Base-by-base conservation (phyloP, 2,888 invertebrate genomes). In the Nomada ferruginata region DNA sequence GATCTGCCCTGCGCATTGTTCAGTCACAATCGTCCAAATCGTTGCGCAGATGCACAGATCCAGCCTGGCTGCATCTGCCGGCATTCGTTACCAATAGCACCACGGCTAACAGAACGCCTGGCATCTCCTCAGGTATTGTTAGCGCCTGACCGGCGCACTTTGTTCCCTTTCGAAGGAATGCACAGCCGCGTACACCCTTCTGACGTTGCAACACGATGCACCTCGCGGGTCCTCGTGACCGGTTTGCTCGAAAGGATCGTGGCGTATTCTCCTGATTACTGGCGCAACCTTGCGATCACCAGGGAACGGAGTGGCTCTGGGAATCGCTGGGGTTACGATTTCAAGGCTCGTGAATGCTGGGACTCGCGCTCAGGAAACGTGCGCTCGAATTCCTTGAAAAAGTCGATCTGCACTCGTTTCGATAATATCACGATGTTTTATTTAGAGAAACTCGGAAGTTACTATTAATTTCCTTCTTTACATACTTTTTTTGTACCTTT, bases 91-190 rank as follows among this genome's bases (percentile, higher is more conserved):
- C 76, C 73, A 78, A 81, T 81, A 69, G 61, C 60, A 76, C 64
- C 76, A 68, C 64, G 69, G 76, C 69, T 85, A 85, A 87, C 85
- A 86, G 81, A 87, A 87, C 80, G 87, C 76, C 76, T 75, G 79
- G 85, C 55, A 75, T 87, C 71, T 74, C 75, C 71, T 61, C 76
- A 76, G 85, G 87, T 87, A 90, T 90, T 89, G 90, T 90, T 91
- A 89, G 87, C 89, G 87, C 85, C 84, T 83, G 85, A 86, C 86
- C 85, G 84, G 79, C 73, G 79, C 81, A 90, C 85, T 90, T 89
- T 88, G 89, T 88, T 91, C 87, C 85, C 88, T 90, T 89, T 90
- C 88, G 78, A 86, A 89, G 90, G 86, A 90, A 90, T 90, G 89
- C 79, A 55, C 76, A 57, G 72, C 84, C 74, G 72, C 55, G 61